Conservation (phyloP, 2,888 invertebrate genomes). For the Anthrax anthrax region DNA sequence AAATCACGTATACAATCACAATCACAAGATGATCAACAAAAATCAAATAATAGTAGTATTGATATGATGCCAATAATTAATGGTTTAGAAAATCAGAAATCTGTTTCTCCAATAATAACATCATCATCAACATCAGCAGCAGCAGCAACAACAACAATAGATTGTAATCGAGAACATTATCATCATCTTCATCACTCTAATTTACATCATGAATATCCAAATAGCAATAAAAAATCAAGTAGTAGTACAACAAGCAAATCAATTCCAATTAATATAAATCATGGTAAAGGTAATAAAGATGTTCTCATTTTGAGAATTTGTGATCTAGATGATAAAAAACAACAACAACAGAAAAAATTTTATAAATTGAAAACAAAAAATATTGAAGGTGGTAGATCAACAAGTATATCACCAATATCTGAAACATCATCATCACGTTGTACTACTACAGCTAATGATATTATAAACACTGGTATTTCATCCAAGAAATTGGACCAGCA, state of each 20-base stretch:
- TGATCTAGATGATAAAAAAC: constrained; percentile 12
- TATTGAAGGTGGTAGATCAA: constrained; percentile 1
- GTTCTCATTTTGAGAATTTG: constrained; percentile 14
- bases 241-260: background rate
- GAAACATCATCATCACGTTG: background rate
- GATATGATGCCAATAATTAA: background rate
- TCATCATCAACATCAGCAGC: background rate
- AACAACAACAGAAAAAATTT: background rate
- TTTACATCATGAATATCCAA: background rate
- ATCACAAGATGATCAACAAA: background rate
- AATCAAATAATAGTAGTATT: background rate
- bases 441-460: background rate
- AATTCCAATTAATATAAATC: constrained; percentile 6
- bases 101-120: background rate
- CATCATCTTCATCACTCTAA: constrained; percentile 6
- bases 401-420: background rate
- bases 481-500: background rate
- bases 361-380: background rate
- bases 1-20: constrained; percentile 5
- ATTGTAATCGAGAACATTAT: constrained; percentile 3
- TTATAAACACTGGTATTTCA: background rate
- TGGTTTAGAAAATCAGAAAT: background rate
- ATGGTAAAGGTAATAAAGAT: constrained; percentile 10
- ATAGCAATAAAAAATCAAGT: too few relatives aligned
- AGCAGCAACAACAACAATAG: background rate